Conservation (phyloP, 2,797 vertebrate species). For the Aldrovandia affinis region DNA sequence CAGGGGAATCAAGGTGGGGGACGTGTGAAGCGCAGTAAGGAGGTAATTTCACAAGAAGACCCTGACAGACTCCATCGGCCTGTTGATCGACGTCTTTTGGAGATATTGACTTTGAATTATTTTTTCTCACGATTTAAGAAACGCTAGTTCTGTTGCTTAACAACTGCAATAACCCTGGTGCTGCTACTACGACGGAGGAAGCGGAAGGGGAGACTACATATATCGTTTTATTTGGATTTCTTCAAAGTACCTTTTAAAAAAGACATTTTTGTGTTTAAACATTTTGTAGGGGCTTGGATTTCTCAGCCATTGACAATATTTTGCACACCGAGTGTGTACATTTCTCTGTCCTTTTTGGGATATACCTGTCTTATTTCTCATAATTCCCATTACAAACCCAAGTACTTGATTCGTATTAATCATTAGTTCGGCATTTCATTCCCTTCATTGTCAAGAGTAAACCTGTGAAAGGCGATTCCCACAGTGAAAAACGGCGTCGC, state of each 20-base stretch:
- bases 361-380: conserved; percentile 52
- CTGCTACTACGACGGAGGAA: conserved; percentile 53
- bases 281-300: conserved; percentile 66
- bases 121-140: conserved; percentile 49
- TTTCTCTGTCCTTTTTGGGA: conserved; percentile 75
- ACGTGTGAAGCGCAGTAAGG: conserved; percentile 45
- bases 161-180: conserved; percentile 61
- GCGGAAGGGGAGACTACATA: conserved; percentile 51
- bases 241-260: conserved; percentile 42
- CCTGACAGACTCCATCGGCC: conserved; percentile 45
- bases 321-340: conserved; percentile 77
- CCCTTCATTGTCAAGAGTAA: conserved; percentile 43
- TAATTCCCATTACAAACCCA: conserved; percentile 45
- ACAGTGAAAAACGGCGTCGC: conserved; percentile 50
- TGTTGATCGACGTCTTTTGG: conserved; percentile 50
- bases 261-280: conserved; percentile 23
- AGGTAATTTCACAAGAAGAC: conserved; percentile 48
- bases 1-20: conserved; percentile 53
- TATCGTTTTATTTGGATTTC: conserved; percentile 58
- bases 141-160: conserved; percentile 55
- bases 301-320: conserved; percentile 60
- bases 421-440: conserved; percentile 58
- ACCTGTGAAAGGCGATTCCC: conserved; percentile 55
- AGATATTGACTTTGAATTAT: conserved; percentile 54
- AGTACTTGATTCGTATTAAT: conserved; percentile 63